Evolutionary conservation across 1,140 invertebrate genomes (phyloP).

Genomic region (Drosophila ananassae): DNA sequence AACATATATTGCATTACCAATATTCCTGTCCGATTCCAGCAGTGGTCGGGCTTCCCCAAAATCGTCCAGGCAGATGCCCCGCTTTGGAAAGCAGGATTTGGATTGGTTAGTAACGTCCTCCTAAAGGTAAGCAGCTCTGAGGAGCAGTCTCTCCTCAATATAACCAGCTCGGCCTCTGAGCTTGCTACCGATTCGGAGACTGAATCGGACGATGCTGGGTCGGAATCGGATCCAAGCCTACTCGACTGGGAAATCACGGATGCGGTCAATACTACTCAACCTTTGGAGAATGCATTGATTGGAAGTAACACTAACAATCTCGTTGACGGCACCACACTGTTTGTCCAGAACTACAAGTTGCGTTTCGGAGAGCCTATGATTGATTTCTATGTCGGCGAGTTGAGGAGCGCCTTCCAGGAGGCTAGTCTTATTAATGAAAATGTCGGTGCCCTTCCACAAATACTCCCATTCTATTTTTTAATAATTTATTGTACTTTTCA

Average conservation of each 20-base stretch:
- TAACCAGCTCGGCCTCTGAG: not conserved
- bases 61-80: slow-evolving; percentile 34
- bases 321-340: slow-evolving; percentile 89
- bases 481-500: slow-evolving; percentile 84
- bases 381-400: slow-evolving; percentile 93
- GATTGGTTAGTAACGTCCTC: not conserved
- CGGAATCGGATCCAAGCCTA: not conserved
- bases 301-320: not conserved
- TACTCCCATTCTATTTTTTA: not conserved
- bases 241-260: not conserved
- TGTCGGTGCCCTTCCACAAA: not conserved
- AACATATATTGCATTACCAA: slow-evolving; percentile 91
- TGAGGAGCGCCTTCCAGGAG: slow-evolving; percentile 89
- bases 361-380: slow-evolving; percentile 93
- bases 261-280: not conserved
- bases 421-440: slow-evolving; percentile 60
- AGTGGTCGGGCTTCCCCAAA: slow-evolving; percentile 86
- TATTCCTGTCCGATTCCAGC: slow-evolving; percentile 92
- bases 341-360: slow-evolving; percentile 91
- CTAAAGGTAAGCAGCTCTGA: not conserved
- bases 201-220: slow-evolving; percentile 57
- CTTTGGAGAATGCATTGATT: not conserved
- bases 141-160: not conserved
- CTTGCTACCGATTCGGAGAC: slow-evolving; percentile 85
- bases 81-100: slow-evolving; percentile 38